Conservation (phyloP, 2,113 vertebrate genomes). For the Patagioenas fasciata region DNA sequence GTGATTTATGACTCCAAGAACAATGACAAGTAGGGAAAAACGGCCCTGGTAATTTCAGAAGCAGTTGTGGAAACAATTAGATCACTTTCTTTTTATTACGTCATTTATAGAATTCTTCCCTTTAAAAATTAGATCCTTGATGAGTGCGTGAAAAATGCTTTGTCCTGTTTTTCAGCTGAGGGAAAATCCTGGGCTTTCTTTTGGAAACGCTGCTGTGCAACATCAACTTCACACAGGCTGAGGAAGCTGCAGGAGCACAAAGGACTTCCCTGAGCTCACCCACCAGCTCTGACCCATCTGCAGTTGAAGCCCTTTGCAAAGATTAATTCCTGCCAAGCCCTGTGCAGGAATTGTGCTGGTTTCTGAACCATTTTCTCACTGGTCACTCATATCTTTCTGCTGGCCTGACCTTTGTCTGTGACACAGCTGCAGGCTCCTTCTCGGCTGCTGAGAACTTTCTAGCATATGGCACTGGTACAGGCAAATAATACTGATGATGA, state of each 20-base stretch:
- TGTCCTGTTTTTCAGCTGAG: background rate
- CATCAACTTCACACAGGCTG: background rate
- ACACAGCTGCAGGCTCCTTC: background rate
- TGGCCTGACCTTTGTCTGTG: background rate
- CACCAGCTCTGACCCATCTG: background rate
- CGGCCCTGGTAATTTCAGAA: slow-evolving; percentile 38
- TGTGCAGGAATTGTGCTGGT: background rate
- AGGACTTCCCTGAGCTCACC: background rate
- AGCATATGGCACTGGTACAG: background rate
- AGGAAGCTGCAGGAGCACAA: background rate
- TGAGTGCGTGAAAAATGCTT: background rate
- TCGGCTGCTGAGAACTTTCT: background rate
- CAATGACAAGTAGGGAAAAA: slow-evolving; percentile 63
- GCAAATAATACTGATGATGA: background rate
- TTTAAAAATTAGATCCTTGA: slow-evolving; percentile 36
- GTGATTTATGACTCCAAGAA: slow-evolving; percentile 74
- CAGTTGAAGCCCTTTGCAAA: background rate
- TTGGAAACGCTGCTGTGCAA: background rate
- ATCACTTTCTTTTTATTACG: slow-evolving; percentile 55
- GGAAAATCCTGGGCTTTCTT: background rate
- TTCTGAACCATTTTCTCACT: background rate
- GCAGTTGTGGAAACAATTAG: slow-evolving; percentile 67
- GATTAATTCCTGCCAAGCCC: background rate
- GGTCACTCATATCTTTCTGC: background rate
- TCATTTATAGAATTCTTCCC: slow-evolving; percentile 13